phyloP scores from a whole-genome alignment of 2,888 invertebrate species.

The Protonemura montana region DNA sequence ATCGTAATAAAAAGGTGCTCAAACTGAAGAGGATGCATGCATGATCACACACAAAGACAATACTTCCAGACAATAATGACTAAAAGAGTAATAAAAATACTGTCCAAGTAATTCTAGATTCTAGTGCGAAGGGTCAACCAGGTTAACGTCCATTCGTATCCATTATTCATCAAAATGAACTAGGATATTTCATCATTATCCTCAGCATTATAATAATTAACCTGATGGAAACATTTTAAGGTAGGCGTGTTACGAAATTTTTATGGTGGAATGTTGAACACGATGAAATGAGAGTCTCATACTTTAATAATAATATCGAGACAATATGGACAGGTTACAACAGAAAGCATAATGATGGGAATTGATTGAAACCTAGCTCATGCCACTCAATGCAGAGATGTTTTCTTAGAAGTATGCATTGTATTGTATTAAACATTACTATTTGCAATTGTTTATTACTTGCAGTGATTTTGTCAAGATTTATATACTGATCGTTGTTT shows the following conservation, averaged over 20 bases:
- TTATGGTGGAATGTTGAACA: not conserved
- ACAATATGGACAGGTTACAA: not conserved
- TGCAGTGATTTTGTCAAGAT: not conserved
- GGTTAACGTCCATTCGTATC: not conserved
- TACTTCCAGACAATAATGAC: not conserved
- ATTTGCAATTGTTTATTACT: not conserved
- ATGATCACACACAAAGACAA: not conserved
- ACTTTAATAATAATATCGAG: not conserved
- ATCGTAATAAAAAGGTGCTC: not conserved
- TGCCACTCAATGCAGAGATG: not conserved
- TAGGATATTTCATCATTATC: not conserved
- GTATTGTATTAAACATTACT: not conserved
- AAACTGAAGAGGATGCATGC: not conserved
- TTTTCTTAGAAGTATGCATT: not conserved
- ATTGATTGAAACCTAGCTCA: not conserved
- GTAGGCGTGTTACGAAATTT: not conserved
- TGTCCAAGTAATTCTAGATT: not conserved
- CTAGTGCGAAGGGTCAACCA: not conserved
- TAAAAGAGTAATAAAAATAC: not conserved
- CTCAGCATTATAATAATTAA: not conserved
- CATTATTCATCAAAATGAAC: not conserved
- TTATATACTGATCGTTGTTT: not conserved
- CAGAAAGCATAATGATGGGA: not conserved
- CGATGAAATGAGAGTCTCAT: not conserved
- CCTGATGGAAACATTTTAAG: not conserved